Conservation (phyloP, 2,797 vertebrate genomes). For the Aplochiton taeniatus region DNA sequence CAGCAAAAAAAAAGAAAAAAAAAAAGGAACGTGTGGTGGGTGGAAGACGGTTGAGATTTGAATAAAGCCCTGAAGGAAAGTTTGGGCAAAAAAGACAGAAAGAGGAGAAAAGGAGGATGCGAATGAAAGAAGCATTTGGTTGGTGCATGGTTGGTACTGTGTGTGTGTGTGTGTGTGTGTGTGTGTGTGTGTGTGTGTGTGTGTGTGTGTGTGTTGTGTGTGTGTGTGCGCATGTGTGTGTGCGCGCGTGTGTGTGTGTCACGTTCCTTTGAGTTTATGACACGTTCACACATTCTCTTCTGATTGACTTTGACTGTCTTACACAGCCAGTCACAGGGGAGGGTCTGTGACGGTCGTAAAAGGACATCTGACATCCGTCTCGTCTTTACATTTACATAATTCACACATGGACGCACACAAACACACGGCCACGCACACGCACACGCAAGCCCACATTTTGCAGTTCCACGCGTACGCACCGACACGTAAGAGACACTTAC, state of each 20-base stretch:
- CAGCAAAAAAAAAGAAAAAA: too few species aligned
- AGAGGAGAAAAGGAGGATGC: background rate
- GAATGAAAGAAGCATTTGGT: background rate
- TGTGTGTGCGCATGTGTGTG: background rate
- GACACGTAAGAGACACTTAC: too few species aligned
- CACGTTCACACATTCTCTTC: background rate
- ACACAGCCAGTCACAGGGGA: background rate
- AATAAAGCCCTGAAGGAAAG: background rate
- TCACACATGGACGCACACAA: background rate
- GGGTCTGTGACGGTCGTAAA: background rate
- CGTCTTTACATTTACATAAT: background rate
- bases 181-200: constrained; percentile 1
- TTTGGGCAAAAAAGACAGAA: background rate
- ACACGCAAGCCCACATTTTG: too few species aligned
- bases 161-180: background rate
- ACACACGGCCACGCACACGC: too few species aligned
- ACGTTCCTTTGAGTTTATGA: background rate
- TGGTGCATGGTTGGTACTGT: background rate
- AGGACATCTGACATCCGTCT: background rate
- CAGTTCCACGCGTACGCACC: too few species aligned
- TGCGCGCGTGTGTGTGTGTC: background rate
- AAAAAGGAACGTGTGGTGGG: too few species aligned
- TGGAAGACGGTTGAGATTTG: too few species aligned
- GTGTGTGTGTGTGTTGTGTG: background rate
- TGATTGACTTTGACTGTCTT: background rate